Conservation (phyloP, 2,113 vertebrate genomes). For the Morphnarchus princeps region DNA sequence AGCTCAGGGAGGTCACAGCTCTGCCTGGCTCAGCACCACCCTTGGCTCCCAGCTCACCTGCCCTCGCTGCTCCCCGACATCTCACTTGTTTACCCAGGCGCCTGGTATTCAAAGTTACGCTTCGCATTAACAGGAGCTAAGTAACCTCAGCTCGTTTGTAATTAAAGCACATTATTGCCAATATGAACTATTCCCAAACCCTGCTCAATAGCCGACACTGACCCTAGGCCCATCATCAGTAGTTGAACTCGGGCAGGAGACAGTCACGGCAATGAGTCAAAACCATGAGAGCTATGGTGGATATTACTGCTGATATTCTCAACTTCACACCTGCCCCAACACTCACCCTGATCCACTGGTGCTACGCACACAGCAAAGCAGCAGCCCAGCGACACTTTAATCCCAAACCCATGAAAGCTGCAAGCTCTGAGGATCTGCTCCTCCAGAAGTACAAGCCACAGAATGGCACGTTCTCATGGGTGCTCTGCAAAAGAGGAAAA, state of each 20-base stretch:
- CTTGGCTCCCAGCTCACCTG: not conserved
- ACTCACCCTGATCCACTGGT: not conserved
- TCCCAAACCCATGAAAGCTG: not conserved
- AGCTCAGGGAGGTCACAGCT: not conserved
- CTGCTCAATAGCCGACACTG: not conserved
- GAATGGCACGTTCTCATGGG: rapidly evolving
- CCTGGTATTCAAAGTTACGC: not conserved
- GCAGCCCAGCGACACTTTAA: not conserved
- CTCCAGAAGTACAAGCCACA: not conserved
- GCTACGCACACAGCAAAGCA: not conserved
- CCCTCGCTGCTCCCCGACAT: not conserved
- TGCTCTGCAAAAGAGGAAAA: not conserved
- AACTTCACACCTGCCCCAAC: not conserved
- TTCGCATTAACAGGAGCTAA: not conserved
- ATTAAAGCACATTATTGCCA: not conserved
- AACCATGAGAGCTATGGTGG: not conserved
- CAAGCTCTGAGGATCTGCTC: not conserved
- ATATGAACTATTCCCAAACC: not conserved
- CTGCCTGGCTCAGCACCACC: not conserved
- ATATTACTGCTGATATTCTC: not conserved
- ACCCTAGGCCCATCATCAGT: not conserved
- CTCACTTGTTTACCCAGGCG: not conserved
- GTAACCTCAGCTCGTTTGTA: rapidly evolving
- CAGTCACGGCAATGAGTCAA: not conserved
- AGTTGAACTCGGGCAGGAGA: not conserved